These are phyloP conservation scores for Polylopha cassiicola DNA, from an alignment of 2,888 invertebrate species.

Conservation along the genomic window DNA sequence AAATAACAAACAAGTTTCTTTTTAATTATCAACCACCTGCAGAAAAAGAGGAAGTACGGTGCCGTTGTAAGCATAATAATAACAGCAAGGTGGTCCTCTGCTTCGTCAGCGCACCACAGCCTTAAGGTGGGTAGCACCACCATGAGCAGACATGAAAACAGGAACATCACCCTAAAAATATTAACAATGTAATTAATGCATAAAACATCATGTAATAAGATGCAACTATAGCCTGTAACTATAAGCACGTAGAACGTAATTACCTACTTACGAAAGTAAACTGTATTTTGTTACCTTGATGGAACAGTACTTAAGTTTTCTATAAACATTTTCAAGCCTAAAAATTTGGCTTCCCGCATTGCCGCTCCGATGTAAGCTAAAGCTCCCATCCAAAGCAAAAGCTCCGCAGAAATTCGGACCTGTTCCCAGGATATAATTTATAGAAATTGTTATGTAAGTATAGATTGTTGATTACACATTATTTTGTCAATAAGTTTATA, in stretches of 20 bases:
- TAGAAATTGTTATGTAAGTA: too few species aligned
- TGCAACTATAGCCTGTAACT: too few species aligned
- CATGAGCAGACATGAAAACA: constrained; percentile 94
- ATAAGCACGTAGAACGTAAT: too few species aligned
- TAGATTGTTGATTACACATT: too few species aligned
- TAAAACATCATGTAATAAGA: too few species aligned
- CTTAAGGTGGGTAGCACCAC: constrained; percentile 90
- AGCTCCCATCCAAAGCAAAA: constrained; percentile 88
- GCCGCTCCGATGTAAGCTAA: constrained; percentile 90
- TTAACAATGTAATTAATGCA: too few species aligned
- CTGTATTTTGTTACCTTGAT: constrained; percentile 45
- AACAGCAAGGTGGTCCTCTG: constrained; percentile 94
- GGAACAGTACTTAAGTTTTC: constrained; percentile 89
- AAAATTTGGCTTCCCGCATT: constrained; percentile 90
- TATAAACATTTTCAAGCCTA: constrained; percentile 95
- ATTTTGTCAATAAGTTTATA: too few species aligned
- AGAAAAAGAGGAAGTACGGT: constrained; percentile 98
- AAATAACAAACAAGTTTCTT: too few species aligned
- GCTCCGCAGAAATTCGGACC: constrained; percentile 87
- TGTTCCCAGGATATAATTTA: too few species aligned
- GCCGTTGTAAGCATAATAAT: constrained; percentile 97
- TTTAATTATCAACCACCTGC: constrained; percentile 85
- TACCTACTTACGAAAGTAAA: too few species aligned
- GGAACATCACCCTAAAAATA: constrained; percentile 88
- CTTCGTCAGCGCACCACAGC: constrained; percentile 88